Evolutionary conservation across 2,113 vertebrate genomes (phyloP), one percentile per base, ranked within the genome.

Genomic region (Eublepharis macularius): DNA sequence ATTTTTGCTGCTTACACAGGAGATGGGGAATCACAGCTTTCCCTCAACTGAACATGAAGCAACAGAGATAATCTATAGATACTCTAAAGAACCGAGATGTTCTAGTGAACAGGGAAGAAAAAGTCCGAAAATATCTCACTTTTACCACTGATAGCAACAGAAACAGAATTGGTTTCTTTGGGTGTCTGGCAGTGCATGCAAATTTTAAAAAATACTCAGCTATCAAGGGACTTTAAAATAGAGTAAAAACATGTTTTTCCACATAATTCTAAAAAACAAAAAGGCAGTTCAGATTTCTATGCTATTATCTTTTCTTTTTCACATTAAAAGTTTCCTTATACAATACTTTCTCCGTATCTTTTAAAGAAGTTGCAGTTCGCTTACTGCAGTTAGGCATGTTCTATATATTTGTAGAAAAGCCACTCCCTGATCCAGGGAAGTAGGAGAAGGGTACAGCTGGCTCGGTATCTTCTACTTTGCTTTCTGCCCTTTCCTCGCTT

Each of bases 181-280:
- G 0, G 0, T 69, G 75, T 4, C 34, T 69, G 49, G 69, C 73
- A 47, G 2, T 0, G 0, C 17, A 12, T 0, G 0, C 36, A 34
- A 36, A 39, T 29, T 85, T 45, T 63, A 66, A 81, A 82, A 11
- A 70, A 32, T 45, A 2, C 39, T 69, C 80, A 81, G 9, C 47
- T 70, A 51, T 32, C n/a, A 36, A 57, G 69, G 43, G 7, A 49
- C 0, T 83, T 87, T 54, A 90, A 34, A 88, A 47, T 43, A 89
- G 26, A 2, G 1, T 54, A 80, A 29, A 80, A 39, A 84, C 49
- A 12, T 17, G 11, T 66, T 39, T 39, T 5, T 45, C 34, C 36
- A 29, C 2, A 41, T 78, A 78, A 70, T 16, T 63, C 76, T 19
- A 17, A 29, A 63, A 87, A 76, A 89, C 89, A 85, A n/a, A 14